These are phyloP conservation scores for Arctocebus calabarensis DNA, from an alignment of 2,797 vertebrate genomes.

Conservation along the genomic window DNA sequence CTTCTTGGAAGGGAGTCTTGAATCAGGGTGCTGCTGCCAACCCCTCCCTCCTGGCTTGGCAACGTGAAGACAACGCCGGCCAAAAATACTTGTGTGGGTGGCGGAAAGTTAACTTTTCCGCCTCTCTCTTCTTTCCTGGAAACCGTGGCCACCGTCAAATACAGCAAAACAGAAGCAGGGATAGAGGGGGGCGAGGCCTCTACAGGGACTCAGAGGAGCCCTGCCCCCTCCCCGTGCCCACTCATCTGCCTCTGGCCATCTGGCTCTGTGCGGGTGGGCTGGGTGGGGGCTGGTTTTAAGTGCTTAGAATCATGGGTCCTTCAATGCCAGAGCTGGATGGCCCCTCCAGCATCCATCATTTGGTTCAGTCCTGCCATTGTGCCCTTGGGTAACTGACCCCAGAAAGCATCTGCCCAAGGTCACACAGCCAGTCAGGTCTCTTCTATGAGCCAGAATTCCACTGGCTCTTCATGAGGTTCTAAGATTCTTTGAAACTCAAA, in stretches of 20 bases:
- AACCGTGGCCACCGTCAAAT: conserved; percentile 82
- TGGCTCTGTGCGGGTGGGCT: conserved; percentile 43
- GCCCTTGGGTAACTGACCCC: neutral
- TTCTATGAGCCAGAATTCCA: neutral
- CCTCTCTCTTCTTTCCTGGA: conserved; percentile 84
- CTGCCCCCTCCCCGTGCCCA: conserved; percentile 56
- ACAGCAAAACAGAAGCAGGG: conserved; percentile 82
- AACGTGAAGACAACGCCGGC: conserved; percentile 81
- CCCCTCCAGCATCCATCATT: neutral
- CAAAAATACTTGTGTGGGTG: conserved; percentile 90
- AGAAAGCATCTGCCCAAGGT: neutral
- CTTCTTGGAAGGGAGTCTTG: conserved; percentile 50
- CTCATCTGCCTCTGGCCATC: conserved; percentile 71
- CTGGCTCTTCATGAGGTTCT: neutral
- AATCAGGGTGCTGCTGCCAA: conserved; percentile 73
- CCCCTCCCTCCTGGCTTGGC: conserved; percentile 79
- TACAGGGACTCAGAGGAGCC: conserved; percentile 41
- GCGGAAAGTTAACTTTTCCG: conserved; percentile 89
- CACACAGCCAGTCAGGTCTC: neutral
- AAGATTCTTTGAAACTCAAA: neutral
- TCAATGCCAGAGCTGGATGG: neutral
- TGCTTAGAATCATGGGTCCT: neutral
- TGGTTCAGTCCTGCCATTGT: neutral
- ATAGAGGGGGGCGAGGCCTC: conserved; percentile 62
- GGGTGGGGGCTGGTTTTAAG: neutral